Base-by-base conservation (phyloP, 1,140 invertebrate genomes). In the Orius laevigatus region DNA sequence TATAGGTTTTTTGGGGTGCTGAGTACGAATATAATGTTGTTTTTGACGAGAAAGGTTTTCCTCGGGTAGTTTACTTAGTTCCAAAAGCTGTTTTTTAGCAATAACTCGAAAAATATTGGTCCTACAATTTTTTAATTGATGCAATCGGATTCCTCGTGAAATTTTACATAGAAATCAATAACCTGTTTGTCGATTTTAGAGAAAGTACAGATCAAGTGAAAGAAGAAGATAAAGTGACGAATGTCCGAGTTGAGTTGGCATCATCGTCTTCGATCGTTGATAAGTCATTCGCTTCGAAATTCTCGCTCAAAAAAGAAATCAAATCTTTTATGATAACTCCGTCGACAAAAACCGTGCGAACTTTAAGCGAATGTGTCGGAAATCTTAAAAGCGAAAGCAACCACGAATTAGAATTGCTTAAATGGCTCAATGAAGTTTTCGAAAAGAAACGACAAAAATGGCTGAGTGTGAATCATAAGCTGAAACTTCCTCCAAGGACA, bases 391-490 rank as follows among this genome's bases (percentile, higher is more conserved):
- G 31, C 16, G 18, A 11, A 15, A 31, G 32, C 11, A 45, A 33
- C 11, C 12, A 31, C 14, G 52, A 53, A 19, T 42, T 50, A 9
- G 11, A 41, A 18, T 45, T 53, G 12, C 15, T 53, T 5, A 8
- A 6, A 2, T 53, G 52, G 52, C 14, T 53, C 1, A 47, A 49
- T 25, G 10, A 32, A 10, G 33, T 44, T 11, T 50, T 45, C n/a
- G 25, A 25, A 25, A 25, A 25, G 25, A 25, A 25, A 25, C 25
- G 25, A 4, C 25, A 4, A 11, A 15, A 33, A 10, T 18, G 9
- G 8, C 34, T 12, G 16, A 35, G 2, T 44, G 40, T 33, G 12
- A 14, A 25, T 4, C 8, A 14, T 1, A 31, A 15, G 0, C 1
- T 5, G 31, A 20, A 25, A 15, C 33, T 45, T 20, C 52, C 3